Conservation (phyloP, 92 coral and sea anemone genomes). For the Zoanthus sansibaricus region DNA sequence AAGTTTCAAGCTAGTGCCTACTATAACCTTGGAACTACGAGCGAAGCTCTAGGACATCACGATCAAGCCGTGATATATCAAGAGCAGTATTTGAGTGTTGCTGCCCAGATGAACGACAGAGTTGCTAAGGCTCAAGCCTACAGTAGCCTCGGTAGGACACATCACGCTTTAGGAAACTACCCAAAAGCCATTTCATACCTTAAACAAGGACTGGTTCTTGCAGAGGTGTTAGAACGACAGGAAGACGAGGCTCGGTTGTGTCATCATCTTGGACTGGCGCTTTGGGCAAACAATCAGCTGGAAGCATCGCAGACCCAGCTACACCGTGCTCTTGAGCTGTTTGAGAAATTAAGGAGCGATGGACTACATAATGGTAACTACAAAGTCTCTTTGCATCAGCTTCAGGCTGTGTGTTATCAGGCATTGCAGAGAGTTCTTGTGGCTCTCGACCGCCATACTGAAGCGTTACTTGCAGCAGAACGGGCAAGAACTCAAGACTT, state of each 20-base stretch:
- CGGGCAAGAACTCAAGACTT: slow-evolving; percentile 92
- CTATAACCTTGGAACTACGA: slow-evolving; percentile 85
- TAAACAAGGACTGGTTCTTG: slow-evolving; percentile 85
- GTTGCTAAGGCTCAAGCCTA: slow-evolving; percentile 88
- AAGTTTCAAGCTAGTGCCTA: slow-evolving; percentile 86
- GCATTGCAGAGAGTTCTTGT: slow-evolving; percentile 94
- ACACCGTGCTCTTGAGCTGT: slow-evolving; percentile 82
- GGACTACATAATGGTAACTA: slow-evolving; percentile 87
- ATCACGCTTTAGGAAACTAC: slow-evolving; percentile 85
- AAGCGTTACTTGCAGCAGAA: slow-evolving; percentile 96
- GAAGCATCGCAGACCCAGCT: slow-evolving; percentile 85
- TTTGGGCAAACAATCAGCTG: slow-evolving; percentile 84
- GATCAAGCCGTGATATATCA: slow-evolving; percentile 89
- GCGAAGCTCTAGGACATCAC: slow-evolving; percentile 85
- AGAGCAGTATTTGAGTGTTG: slow-evolving; percentile 88
- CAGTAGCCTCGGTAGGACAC: slow-evolving; percentile 87
- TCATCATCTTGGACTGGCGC: slow-evolving; percentile 89
- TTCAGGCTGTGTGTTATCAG: slow-evolving; percentile 92
- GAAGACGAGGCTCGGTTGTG: slow-evolving; percentile 97
- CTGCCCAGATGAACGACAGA: slow-evolving; percentile 86
- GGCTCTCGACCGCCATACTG: slow-evolving; percentile 81
- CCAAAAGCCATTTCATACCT: slow-evolving; percentile 91
- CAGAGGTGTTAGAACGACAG: slow-evolving; percentile 76
- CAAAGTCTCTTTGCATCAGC: slow-evolving; percentile 88
- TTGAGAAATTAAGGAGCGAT: slow-evolving; percentile 89